Evolutionary conservation across 2,888 invertebrate genomes (phyloP).

Genomic region (Gerris lacustris): DNA sequence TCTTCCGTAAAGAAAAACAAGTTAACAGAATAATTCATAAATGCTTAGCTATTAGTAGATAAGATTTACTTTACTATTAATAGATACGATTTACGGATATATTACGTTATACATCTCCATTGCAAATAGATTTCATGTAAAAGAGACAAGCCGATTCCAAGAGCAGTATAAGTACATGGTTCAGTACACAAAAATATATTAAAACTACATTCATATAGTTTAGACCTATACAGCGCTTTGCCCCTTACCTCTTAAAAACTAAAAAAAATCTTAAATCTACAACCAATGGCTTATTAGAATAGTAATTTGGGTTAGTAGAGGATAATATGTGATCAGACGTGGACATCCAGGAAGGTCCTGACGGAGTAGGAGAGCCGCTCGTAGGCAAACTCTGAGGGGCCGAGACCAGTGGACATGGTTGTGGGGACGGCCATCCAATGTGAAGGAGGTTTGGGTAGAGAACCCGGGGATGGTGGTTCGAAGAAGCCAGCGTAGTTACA

Average conservation of each 20-base stretch:
- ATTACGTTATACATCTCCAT: no score
- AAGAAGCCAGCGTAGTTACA: constrained; percentile 54
- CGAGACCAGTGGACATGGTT: not conserved
- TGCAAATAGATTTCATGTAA: not conserved
- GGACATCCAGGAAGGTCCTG: constrained; percentile 3
- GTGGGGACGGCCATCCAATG: constrained; percentile 49
- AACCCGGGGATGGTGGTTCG: constrained; percentile 64
- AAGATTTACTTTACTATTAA: no score
- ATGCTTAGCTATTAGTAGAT: no score
- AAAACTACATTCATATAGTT: not conserved
- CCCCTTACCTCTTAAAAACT: not conserved
- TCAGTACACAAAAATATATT: not conserved
- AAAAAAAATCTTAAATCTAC: not conserved
- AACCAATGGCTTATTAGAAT: constrained; percentile 3
- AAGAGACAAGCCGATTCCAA: not conserved
- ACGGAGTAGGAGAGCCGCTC: not conserved
- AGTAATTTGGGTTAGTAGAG: not conserved
- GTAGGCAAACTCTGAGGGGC: not conserved
- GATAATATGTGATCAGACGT: not conserved
- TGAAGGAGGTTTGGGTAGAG: constrained; percentile 65
- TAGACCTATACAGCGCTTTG: not conserved
- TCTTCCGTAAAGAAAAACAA: no score
- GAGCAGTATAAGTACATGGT: not conserved
- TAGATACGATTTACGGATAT: no score
- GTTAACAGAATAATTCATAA: no score